A percentile compares a stretch with the other conserved stretches of the same genome.
phyloP scores from a whole-genome alignment of 2,797 vertebrate genomes.

The Microchirus variegatus region DNA sequence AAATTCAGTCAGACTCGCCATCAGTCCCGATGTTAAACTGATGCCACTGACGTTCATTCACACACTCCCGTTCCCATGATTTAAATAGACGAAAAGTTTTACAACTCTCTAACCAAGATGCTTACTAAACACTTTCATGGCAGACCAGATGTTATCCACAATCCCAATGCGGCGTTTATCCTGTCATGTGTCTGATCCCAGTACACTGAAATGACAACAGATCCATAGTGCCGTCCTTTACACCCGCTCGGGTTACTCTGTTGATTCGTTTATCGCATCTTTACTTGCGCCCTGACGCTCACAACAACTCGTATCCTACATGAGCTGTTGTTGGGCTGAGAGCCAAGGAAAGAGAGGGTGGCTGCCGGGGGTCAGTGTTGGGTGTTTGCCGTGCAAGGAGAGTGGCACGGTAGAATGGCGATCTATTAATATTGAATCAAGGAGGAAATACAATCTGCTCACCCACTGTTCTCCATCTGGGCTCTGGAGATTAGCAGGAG shows the following conservation, averaged over 20 bases:
- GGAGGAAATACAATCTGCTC: slow-evolving; percentile 68
- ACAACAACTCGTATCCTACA: slow-evolving; percentile 20
- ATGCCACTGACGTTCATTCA: neutral
- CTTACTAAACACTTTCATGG: slow-evolving; percentile 7
- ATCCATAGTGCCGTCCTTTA: slow-evolving; percentile 45
- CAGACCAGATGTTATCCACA: slow-evolving; percentile 15
- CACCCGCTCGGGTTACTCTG: slow-evolving; percentile 50
- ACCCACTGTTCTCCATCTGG: slow-evolving; percentile 57
- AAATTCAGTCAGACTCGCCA: too few species aligned
- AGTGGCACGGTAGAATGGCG: slow-evolving; percentile 39
- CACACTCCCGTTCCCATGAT: too few species aligned
- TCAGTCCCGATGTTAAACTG: neutral
- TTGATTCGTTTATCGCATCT: slow-evolving; percentile 50
- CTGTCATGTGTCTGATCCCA: slow-evolving; percentile 19
- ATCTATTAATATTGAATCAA: slow-evolving; percentile 78
- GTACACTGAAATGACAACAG: slow-evolving; percentile 23
- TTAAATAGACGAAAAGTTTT: slow-evolving; percentile 5
- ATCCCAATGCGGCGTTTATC: slow-evolving; percentile 10
- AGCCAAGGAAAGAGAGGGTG: slow-evolving; percentile 22
- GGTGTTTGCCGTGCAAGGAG: slow-evolving; percentile 22
- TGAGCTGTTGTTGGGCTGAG: slow-evolving; percentile 38
- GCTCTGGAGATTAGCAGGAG: slow-evolving; percentile 50
- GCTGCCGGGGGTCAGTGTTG: neutral
- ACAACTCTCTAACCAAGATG: neutral
- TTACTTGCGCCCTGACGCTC: slow-evolving; percentile 39